phyloP scores from a whole-genome alignment of 1,140 invertebrate genomes.

The Andricus grossulariae region DNA sequence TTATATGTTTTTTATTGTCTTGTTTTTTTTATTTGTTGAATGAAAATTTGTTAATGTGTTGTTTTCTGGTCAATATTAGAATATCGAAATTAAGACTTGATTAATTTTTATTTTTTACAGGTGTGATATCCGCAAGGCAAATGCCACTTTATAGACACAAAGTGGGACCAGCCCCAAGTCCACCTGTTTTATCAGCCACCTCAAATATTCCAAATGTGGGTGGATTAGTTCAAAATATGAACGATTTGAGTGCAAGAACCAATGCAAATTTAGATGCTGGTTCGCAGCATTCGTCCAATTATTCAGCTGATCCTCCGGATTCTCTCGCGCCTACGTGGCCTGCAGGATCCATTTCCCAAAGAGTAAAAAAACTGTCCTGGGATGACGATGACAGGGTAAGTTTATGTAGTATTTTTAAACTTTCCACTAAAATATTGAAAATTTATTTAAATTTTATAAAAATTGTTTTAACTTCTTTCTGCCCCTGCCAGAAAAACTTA shows the following conservation, averaged over 20 bases:
- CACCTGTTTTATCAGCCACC: slow-evolving; percentile 68
- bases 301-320: slow-evolving; percentile 68
- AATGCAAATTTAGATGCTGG: slow-evolving; percentile 64
- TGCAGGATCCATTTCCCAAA: slow-evolving; percentile 77
- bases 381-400: slow-evolving; percentile 79
- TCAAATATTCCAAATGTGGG: slow-evolving; percentile 72
- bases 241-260: slow-evolving; percentile 67
- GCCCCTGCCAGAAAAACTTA: too few species aligned
- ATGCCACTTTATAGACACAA: slow-evolving; percentile 70
- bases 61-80: too few species aligned
- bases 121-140: slow-evolving; percentile 60
- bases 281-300: slow-evolving; percentile 71
- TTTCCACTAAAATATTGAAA: background rate
- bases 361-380: slow-evolving; percentile 86
- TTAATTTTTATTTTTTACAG: slow-evolving; percentile 3
- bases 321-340: slow-evolving; percentile 75
- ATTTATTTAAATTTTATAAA: too few species aligned
- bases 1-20: too few species aligned
- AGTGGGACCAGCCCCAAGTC: slow-evolving; percentile 73
- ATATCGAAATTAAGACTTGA: background rate
- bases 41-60: too few species aligned
- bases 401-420: background rate
- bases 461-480: too few species aligned
- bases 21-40: too few species aligned
- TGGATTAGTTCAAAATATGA: slow-evolving; percentile 73